Evolutionary conservation across 2,797 vertebrate genomes (phyloP).

Genomic region (Hapalemur alaotrensis): DNA sequence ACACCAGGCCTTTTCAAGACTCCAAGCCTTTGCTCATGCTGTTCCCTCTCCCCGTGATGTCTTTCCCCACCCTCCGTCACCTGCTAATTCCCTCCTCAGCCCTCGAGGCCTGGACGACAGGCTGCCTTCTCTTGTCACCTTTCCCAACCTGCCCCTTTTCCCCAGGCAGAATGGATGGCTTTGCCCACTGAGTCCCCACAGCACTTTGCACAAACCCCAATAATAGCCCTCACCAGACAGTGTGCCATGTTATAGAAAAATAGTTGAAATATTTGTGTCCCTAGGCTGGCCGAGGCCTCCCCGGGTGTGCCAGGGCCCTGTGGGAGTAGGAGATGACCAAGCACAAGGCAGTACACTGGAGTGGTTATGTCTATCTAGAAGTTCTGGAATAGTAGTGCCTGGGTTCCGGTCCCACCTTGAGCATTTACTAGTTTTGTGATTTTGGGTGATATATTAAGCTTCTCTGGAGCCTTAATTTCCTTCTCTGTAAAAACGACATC

Average conservation of each 20-base stretch:
- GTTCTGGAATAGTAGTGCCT: neutral
- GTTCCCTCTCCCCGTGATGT: neutral
- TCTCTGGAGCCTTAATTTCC: neutral
- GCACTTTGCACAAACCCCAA: neutral
- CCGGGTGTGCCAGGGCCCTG: neutral
- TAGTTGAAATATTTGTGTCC: neutral
- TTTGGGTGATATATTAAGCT: neutral
- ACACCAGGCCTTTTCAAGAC: neutral
- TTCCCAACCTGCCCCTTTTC: neutral
- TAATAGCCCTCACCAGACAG: neutral
- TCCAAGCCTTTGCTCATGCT: neutral
- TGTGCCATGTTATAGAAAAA: accelerated
- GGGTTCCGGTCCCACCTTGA: neutral
- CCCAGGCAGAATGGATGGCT: neutral
- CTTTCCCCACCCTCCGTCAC: neutral
- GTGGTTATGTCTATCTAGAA: neutral
- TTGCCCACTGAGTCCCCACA: neutral
- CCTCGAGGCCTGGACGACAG: neutral
- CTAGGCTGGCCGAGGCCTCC: neutral
- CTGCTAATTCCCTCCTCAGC: neutral
- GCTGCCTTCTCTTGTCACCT: neutral
- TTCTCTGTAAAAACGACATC: neutral
- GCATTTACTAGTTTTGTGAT: neutral
- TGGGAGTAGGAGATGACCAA: neutral
- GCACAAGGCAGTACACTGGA: accelerated